A percentile compares a stretch with the other conserved stretches of the same genome.
Conservation (phyloP, 2,888 invertebrate genomes). For the Xestia ashworthii region DNA sequence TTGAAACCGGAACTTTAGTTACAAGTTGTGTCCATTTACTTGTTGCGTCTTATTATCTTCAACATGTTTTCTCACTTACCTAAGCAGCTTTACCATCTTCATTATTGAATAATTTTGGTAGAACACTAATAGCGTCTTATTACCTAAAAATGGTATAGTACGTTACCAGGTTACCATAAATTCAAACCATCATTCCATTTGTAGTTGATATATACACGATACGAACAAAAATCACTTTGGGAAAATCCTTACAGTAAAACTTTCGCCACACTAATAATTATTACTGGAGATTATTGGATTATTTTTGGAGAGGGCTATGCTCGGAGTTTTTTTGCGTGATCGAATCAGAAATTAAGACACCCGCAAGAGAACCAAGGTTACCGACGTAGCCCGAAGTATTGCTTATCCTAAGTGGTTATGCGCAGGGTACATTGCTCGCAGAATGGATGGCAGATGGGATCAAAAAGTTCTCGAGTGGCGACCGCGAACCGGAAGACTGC, state of each 20-base stretch:
- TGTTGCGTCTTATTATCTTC: constrained; percentile 30
- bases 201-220: background rate
- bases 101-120: background rate
- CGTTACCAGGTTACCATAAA: background rate
- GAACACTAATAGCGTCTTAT: background rate
- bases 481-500: no score
- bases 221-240: background rate
- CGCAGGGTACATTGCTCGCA: no score
- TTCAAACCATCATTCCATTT: background rate
- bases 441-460: no score
- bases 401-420: no score
- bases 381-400: no score
- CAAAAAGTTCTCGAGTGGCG: no score
- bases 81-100: background rate
- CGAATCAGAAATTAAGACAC: no score
- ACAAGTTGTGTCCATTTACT: constrained; percentile 36
- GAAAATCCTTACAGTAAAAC: background rate
- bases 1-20: constrained; percentile 18
- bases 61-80: background rate
- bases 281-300: no score
- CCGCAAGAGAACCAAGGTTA: no score
- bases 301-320: no score
- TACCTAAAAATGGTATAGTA: background rate
- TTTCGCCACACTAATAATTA: background rate
- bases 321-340: no score